Percentiles rank a stretch among this genome's conserved stretches.
Conservation (phyloP, 1,140 invertebrate genomes). For the Aphis craccivora region DNA sequence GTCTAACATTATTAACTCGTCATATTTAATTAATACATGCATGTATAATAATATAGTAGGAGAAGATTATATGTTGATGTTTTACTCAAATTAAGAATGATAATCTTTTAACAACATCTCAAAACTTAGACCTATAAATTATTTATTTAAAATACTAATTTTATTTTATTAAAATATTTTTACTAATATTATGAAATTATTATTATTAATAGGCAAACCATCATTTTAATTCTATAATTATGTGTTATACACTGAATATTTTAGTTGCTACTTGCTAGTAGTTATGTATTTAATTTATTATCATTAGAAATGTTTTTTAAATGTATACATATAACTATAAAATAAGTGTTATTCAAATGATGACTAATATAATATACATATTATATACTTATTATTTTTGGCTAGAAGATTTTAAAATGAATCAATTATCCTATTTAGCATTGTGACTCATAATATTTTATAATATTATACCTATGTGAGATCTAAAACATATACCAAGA, state of each 20-base stretch:
- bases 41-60: background rate
- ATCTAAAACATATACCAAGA: background rate
- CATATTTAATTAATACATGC: conserved; percentile 24
- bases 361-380: background rate
- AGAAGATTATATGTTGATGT: background rate
- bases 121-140: background rate
- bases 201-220: background rate
- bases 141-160: background rate
- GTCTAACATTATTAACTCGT: background rate
- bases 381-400: background rate
- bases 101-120: background rate
- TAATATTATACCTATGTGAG: background rate
- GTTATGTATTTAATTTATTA: background rate
- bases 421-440: background rate
- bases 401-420: background rate
- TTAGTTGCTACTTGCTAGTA: background rate
- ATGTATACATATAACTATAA: background rate
- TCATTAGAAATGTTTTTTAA: background rate
- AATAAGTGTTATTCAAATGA: background rate
- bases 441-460: background rate
- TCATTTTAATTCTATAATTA: background rate
- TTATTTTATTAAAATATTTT: background rate
- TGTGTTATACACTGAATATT: background rate
- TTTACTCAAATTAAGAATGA: conserved; percentile 6
- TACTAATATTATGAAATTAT: background rate